Evolutionary conservation across 2,113 vertebrate species (phyloP), one percentile per base, ranked within the genome.

Genomic region (Terrapene triunguis): DNA sequence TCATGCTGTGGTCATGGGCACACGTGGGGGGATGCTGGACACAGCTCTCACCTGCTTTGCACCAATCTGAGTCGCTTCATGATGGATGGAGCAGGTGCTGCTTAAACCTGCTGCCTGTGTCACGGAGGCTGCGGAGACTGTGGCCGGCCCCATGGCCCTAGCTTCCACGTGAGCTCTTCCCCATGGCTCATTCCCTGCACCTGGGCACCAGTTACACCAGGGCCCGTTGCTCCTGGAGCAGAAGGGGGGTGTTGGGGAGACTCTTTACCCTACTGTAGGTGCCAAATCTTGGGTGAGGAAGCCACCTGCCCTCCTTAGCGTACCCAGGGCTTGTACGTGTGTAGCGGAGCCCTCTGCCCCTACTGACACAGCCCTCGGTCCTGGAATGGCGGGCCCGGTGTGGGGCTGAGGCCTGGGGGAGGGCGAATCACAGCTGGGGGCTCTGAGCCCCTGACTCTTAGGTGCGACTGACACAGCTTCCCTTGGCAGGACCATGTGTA

Each of bases 401-500:
- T 57, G 72, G 35, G 32, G 1, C 9, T 2, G 3, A 12, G 8
- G 16, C 42, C 54, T 80, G 16, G 27, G 47, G 62, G 11, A 10
- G 22, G 24, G 10, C 32, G 25, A 69, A 42, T 27, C 38, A 1
- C 38, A n/a, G 54, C 35, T 6, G 8, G 3, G 8, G 27, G 38
- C 25, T 85, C 62, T 19, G 3, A 6, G 32, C 27, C 21, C 82
- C 62, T 19, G 59, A 83, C n/a, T 83, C 55, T 72, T 69, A n/a
- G 32, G 65, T 69, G 35, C 4, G 19, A 38, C 91, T 35, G 42
- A 86, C 7, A 94, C 80, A 10, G 54, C 44, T 95, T 94, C 44
- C 8, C 29, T 42, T 80, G 80, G 59, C 96, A 99, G 99, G 99
- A 99, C 93, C 99, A 99, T 16, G 99, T 99, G 21, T 99, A 99